phyloP scores from a whole-genome alignment of 2,888 invertebrate species.

The Oxyscelio sp. region DNA sequence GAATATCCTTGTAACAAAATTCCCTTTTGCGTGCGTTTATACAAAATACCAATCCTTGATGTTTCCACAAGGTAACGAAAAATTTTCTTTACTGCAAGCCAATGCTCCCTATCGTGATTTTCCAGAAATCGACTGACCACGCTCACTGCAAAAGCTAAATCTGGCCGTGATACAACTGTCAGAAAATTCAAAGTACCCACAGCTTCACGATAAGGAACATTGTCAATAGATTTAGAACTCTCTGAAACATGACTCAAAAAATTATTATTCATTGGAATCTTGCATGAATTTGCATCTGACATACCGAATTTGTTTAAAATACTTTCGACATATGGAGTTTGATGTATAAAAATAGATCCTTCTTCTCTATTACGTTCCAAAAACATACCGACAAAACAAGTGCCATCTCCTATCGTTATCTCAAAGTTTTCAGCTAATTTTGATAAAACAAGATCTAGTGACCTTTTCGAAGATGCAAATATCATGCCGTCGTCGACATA shows the following conservation, averaged over 20 bases:
- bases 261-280: not conserved
- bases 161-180: constrained; percentile 44
- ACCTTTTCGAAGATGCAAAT: not conserved
- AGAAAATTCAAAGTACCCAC: constrained; percentile 50
- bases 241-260: not conserved
- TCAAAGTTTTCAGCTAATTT: not conserved
- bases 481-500: constrained; percentile 1
- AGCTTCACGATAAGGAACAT: constrained; percentile 21
- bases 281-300: not conserved
- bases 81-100: constrained; percentile 68
- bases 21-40: constrained; percentile 38
- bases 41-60: constrained; percentile 42
- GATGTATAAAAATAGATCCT: not conserved
- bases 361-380: not conserved
- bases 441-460: not conserved
- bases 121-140: constrained; percentile 59
- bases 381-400: not conserved
- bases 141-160: constrained; percentile 65
- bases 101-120: constrained; percentile 51
- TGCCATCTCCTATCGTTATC: not conserved
- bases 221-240: not conserved
- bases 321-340: not conserved
- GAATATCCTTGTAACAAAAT: constrained; percentile 48
- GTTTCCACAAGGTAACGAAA: constrained; percentile 53
- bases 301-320: too few species aligned